Conservation (phyloP, 1,140 invertebrate genomes). For the Drosophila neocordata region DNA sequence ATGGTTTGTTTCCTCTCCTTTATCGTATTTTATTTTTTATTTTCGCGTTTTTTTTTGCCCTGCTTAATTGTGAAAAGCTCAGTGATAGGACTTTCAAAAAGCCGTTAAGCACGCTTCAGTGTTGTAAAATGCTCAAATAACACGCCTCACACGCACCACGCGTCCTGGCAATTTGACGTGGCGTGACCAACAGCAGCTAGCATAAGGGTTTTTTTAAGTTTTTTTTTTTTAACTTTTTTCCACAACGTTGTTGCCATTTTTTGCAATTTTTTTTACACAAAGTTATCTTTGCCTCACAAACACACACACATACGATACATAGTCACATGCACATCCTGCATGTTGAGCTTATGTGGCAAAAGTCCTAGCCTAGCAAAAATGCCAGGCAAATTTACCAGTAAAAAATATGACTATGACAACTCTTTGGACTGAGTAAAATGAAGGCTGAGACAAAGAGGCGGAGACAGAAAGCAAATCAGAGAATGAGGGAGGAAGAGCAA, state of each 20-base stretch:
- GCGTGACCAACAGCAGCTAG: constrained; percentile 56
- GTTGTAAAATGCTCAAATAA: constrained; percentile 72
- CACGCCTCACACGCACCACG: constrained; percentile 59
- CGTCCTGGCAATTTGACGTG: constrained; percentile 69
- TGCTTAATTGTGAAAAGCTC: constrained; percentile 28
- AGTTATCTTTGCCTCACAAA: constrained; percentile 53
- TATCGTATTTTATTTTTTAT: background rate
- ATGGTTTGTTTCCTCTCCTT: background rate
- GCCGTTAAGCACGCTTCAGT: constrained; percentile 72
- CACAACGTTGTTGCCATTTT: constrained; percentile 49
- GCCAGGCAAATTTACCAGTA: constrained; percentile 63
- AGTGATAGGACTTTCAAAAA: constrained; percentile 68
- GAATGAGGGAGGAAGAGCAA: background rate
- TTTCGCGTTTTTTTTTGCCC: constrained; percentile 3
- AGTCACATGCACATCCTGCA: constrained; percentile 8
- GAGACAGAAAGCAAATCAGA: background rate
- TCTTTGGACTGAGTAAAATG: constrained; percentile 49
- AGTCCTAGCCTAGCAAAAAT: constrained; percentile 49
- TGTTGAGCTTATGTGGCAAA: constrained; percentile 59
- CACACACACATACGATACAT: constrained; percentile 7
- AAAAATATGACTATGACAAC: constrained; percentile 60
- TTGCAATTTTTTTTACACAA: constrained; percentile 36
- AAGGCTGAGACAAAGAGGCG: constrained; percentile 10
- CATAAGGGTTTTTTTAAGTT: constrained; percentile 32
- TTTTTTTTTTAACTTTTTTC: constrained; percentile 20